A percentile compares a stretch with the other conserved stretches of the same genome.
Evolutionary conservation across 2,113 vertebrate species (phyloP).

Genomic region (Chamaetylas fuelleborni): DNA sequence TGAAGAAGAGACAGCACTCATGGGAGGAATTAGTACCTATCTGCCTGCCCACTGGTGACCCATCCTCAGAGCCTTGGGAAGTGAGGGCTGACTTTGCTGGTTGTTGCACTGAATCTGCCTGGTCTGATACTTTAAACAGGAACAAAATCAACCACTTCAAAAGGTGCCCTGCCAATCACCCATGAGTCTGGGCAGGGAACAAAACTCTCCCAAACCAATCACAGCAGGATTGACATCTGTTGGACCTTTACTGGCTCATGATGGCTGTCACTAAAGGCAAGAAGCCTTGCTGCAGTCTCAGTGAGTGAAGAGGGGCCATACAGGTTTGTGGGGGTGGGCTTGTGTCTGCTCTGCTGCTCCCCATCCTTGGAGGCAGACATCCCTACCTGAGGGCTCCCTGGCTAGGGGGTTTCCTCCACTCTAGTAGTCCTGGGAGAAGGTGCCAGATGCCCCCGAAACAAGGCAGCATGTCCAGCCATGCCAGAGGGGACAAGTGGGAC

Average conservation of each 20-base stretch:
- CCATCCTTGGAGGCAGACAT: background rate
- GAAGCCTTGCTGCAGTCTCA: background rate
- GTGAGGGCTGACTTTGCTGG: background rate
- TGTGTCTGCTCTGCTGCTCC: background rate
- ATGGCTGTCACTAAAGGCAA: background rate
- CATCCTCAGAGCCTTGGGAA: background rate
- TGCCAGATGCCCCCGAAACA: fast-evolving
- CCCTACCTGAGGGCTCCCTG: background rate
- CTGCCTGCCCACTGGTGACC: background rate
- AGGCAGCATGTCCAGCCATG: background rate
- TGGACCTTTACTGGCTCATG: background rate
- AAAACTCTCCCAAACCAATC: background rate
- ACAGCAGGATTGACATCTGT: background rate
- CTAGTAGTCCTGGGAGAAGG: background rate
- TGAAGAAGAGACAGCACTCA: background rate
- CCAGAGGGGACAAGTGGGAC: background rate
- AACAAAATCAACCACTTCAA: background rate
- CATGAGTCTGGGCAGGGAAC: background rate
- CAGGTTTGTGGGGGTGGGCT: background rate
- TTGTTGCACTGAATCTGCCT: background rate
- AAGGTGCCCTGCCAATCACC: background rate
- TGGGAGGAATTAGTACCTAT: background rate
- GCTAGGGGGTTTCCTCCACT: background rate
- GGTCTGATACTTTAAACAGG: background rate
- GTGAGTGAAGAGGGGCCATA: background rate